Conservation (phyloP, 2,113 vertebrate species). For the Apteryx mantelli region DNA sequence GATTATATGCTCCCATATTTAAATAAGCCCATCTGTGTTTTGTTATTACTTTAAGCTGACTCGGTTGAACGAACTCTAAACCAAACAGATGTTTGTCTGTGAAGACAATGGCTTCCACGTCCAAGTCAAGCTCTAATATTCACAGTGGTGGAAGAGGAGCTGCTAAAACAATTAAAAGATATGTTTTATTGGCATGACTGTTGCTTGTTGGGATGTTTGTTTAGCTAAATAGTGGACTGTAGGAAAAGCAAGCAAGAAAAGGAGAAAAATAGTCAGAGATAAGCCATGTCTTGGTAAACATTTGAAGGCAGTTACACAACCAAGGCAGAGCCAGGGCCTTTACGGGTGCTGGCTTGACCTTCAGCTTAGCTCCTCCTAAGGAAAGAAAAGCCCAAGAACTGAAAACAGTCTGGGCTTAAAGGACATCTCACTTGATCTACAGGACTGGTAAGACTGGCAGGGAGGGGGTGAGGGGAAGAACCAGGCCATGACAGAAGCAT, state of each 20-base stretch:
- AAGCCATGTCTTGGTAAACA: constrained; percentile 17
- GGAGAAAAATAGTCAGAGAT: constrained; percentile 7
- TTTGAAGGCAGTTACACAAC: constrained; percentile 3
- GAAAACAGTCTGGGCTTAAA: background rate
- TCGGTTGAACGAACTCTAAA: background rate
- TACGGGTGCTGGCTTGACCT: background rate
- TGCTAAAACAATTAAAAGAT: constrained; percentile 49
- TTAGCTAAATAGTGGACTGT: constrained; percentile 4
- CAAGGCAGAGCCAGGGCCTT: background rate
- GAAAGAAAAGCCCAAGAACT: background rate
- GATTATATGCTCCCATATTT: background rate
- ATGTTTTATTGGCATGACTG: background rate
- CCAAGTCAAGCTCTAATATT: background rate
- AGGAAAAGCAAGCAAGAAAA: constrained; percentile 37
- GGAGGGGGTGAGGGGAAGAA: background rate
- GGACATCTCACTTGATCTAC: background rate
- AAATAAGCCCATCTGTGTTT: background rate
- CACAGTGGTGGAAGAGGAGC: constrained; percentile 16
- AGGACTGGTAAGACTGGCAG: background rate
- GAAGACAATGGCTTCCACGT: background rate
- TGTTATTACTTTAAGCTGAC: background rate
- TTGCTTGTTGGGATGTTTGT: constrained; percentile 20
- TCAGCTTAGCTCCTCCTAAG: background rate
- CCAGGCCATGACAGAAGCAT: background rate
- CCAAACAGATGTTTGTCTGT: background rate